Conservation (phyloP, 1,140 invertebrate species). For the Ganaspis sp. region DNA sequence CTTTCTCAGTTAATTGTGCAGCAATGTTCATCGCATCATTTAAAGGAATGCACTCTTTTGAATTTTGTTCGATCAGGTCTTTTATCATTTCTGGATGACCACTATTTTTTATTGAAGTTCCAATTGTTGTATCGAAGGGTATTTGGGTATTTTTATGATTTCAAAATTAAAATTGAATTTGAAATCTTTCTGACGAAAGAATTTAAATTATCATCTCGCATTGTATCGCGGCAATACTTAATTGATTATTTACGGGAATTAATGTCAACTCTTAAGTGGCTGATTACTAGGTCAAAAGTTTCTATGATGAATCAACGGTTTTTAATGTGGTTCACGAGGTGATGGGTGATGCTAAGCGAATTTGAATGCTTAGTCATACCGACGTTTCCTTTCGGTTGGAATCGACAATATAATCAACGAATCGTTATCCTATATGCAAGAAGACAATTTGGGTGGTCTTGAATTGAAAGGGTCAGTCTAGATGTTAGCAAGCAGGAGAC, state of each 20-base stretch:
- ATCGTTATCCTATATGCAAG: constrained; percentile 52
- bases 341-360: neutral
- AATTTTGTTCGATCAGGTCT: no score
- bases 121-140: no score
- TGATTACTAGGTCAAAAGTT: neutral
- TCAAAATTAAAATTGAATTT: no score
- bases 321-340: neutral
- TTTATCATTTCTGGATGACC: no score
- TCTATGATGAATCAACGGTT: neutral
- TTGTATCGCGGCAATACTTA: no score
- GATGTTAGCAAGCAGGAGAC: constrained; percentile 69
- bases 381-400: constrained; percentile 23
- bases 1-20: neutral
- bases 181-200: no score
- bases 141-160: no score
- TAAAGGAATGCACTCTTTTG: constrained; percentile 32
- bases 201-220: no score
- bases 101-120: no score
- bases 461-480: constrained; percentile 67
- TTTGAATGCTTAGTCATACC: constrained; percentile 10
- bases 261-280: no score
- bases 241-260: no score
- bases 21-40: constrained; percentile 24
- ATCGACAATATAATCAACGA: constrained; percentile 48
- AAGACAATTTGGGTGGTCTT: constrained; percentile 68